Percentiles rank a stretch among this genome's conserved stretches.
Conservation (phyloP, 2,797 vertebrate species). For the Gymnopithys bicolor region DNA sequence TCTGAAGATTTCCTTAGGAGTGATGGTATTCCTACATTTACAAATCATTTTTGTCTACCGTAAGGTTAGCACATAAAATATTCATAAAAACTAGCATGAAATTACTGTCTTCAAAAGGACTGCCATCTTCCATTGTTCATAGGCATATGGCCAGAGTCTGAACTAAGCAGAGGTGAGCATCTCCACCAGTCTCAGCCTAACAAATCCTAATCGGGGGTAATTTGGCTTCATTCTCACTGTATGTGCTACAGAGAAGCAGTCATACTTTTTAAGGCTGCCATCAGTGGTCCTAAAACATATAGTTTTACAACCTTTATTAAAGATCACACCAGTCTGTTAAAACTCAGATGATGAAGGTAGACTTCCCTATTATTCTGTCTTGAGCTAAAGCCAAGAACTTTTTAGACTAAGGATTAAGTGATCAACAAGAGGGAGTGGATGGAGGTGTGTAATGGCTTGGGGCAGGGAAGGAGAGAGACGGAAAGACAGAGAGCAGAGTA, state of each 20-base stretch:
- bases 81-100: conserved; percentile 14
- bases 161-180: background rate
- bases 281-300: background rate
- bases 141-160: background rate
- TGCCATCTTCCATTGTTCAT: background rate
- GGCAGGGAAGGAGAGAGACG: background rate
- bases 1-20: conserved; percentile 48
- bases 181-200: background rate
- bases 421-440: background rate
- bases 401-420: background rate
- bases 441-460: background rate
- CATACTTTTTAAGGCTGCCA: background rate
- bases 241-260: background rate
- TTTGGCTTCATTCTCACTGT: background rate
- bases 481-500: background rate
- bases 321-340: background rate
- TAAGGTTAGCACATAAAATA: conserved; percentile 24
- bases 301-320: background rate
- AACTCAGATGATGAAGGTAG: background rate
- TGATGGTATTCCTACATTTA: background rate
- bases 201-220: background rate
- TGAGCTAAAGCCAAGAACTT: background rate
- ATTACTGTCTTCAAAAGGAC: background rate
- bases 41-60: background rate
- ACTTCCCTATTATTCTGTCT: background rate